Percentiles rank a stretch among this genome's conserved stretches.
Conservation (phyloP, 2,888 invertebrate genomes). For the Acrobasis repandana region DNA sequence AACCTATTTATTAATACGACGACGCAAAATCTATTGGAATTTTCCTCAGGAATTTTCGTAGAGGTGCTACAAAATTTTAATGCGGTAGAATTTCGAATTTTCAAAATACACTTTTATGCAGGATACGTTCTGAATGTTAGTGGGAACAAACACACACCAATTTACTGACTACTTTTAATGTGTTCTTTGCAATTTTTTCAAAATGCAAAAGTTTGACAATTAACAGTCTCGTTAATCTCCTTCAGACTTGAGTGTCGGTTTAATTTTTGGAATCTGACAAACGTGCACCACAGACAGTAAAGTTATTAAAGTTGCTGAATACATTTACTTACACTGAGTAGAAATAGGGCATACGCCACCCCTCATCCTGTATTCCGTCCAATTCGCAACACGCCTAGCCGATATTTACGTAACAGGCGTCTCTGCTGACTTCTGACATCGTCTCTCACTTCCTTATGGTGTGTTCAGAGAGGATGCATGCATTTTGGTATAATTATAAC, state of each 20-base stretch:
- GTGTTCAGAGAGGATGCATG: slow-evolving; percentile 26
- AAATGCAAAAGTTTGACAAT: too few species aligned
- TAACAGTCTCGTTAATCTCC: background rate
- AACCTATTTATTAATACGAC: slow-evolving; percentile 8
- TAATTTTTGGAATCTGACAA: background rate
- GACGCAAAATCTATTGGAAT: slow-evolving; percentile 5
- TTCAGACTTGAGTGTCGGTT: background rate
- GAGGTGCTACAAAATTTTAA: background rate
- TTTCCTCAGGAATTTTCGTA: background rate
- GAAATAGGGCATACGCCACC: slow-evolving; percentile 66
- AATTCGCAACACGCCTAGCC: slow-evolving; percentile 77
- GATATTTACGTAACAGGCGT: slow-evolving; percentile 78
- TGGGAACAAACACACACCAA: too few species aligned
- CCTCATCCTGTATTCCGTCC: slow-evolving; percentile 79
- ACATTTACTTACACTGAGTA: slow-evolving; percentile 57
- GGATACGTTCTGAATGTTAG: background rate
- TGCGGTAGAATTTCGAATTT: background rate
- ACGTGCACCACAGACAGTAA: slow-evolving; percentile 36
- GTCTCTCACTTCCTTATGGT: slow-evolving; percentile 50
- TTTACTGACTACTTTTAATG: too few species aligned
- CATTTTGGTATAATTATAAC: too few species aligned
- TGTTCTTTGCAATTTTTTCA: too few species aligned
- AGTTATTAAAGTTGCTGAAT: slow-evolving; percentile 65
- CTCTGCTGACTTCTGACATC: slow-evolving; percentile 72
- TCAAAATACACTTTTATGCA: background rate